These are phyloP conservation scores for Corydoras sp. DNA, from an alignment of 2,113 vertebrate genomes.

Conservation along the genomic window DNA sequence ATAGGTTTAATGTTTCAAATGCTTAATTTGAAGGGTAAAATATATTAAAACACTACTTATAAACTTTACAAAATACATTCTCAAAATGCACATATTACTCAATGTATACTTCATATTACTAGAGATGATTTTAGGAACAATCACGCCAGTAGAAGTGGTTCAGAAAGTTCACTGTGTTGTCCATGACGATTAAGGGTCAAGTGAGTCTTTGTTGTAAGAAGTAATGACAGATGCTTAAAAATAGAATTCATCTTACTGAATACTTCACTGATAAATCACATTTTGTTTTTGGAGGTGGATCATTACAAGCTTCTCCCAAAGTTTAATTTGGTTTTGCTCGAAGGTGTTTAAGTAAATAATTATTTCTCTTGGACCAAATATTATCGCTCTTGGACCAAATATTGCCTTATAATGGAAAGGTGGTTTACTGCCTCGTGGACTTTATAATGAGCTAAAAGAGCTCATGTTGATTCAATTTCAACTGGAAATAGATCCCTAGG, in stretches of 20 bases:
- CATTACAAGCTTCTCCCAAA: neutral
- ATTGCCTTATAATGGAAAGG: neutral
- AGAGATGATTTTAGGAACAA: too few relatives aligned
- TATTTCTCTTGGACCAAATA: neutral
- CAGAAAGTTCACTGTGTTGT: neutral
- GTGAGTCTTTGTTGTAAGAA: neutral
- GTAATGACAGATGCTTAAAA: neutral
- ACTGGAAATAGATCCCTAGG: slow-evolving; percentile 36
- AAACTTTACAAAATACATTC: too few relatives aligned
- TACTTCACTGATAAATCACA: neutral
- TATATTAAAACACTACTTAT: too few relatives aligned
- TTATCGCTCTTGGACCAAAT: neutral
- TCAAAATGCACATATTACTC: too few relatives aligned
- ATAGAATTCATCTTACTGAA: neutral
- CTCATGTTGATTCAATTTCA: slow-evolving; percentile 17
- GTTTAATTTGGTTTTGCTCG: neutral
- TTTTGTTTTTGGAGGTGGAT: neutral
- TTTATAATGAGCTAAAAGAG: neutral
- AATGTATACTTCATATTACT: too few relatives aligned
- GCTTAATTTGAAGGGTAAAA: too few relatives aligned
- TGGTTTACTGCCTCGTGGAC: neutral
- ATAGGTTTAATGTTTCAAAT: too few relatives aligned
- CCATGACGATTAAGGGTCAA: too few relatives aligned
- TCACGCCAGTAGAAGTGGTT: too few relatives aligned
- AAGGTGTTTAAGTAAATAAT: neutral